Percentiles rank a stretch among this genome's conserved stretches.
phyloP scores from a whole-genome alignment of 2,797 vertebrate genomes.

The Brotula barbata region DNA sequence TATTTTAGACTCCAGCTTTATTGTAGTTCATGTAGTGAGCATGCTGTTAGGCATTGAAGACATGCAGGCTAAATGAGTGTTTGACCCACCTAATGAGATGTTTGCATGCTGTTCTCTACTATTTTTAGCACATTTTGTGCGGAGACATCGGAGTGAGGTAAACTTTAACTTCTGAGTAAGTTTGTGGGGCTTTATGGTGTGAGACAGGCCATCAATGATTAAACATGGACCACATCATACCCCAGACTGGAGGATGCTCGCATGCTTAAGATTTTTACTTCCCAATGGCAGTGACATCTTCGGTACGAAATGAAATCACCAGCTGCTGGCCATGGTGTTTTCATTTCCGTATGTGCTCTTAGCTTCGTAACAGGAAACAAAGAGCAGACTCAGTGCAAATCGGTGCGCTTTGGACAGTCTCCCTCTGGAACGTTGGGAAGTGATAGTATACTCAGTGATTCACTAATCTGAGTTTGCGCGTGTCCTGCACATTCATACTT shows the following conservation, averaged over 20 bases:
- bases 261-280: slow-evolving; percentile 51
- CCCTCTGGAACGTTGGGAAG: slow-evolving; percentile 70
- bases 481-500: slow-evolving; percentile 29
- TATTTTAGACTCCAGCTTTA: slow-evolving; percentile 38
- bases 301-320: slow-evolving; percentile 70
- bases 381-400: slow-evolving; percentile 51
- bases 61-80: slow-evolving; percentile 34
- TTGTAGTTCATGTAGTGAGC: slow-evolving; percentile 19
- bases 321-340: slow-evolving; percentile 63
- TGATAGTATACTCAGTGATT: slow-evolving; percentile 29
- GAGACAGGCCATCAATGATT: slow-evolving; percentile 28
- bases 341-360: slow-evolving; percentile 54
- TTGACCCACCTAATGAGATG: slow-evolving; percentile 47
- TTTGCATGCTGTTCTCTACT: slow-evolving; percentile 42
- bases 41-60: slow-evolving; percentile 15
- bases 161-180: slow-evolving; percentile 48
- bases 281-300: slow-evolving; percentile 64
- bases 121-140: slow-evolving; percentile 50
- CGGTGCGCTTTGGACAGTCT: slow-evolving; percentile 63
- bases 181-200: slow-evolving; percentile 35
- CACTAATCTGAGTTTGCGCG: slow-evolving; percentile 30
- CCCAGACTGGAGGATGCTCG: slow-evolving; percentile 46
- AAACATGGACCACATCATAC: slow-evolving; percentile 44
- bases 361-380: slow-evolving; percentile 54
- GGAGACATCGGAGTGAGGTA: slow-evolving; percentile 35